These are phyloP conservation scores for Hydrolagus colliei DNA, from an alignment of 2,797 vertebrate species.

Conservation along the genomic window DNA sequence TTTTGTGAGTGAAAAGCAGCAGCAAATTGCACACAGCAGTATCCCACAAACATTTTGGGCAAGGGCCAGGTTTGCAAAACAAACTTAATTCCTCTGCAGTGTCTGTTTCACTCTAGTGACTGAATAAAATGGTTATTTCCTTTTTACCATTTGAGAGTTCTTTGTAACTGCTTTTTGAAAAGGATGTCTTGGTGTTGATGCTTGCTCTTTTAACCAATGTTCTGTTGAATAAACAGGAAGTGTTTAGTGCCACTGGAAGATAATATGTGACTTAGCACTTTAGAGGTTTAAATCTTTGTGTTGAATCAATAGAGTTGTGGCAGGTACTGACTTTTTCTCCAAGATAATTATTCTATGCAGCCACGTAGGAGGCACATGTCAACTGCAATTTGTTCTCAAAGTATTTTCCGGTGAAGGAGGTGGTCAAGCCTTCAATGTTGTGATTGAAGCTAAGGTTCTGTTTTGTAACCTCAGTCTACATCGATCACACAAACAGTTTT, in stretches of 20 bases:
- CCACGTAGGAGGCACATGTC: not conserved
- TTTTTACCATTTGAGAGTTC: no score
- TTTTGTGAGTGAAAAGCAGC: no score
- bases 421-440: not conserved
- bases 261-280: not conserved
- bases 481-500: not conserved
- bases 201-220: not conserved
- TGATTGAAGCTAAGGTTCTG: not conserved
- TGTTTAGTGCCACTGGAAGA: not conserved
- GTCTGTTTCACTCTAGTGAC: no score
- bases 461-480: not conserved
- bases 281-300: slow-evolving; percentile 23
- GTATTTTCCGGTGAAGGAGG: not conserved
- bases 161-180: no score
- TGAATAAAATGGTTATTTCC: no score
- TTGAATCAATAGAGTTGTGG: not conserved
- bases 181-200: not conserved
- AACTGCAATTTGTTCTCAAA: not conserved
- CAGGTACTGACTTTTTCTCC: slow-evolving; percentile 9
- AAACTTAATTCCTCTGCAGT: no score
- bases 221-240: slow-evolving; percentile 21
- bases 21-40: no score
- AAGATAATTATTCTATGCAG: no score
- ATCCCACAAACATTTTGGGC: no score
- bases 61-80: no score